phyloP scores from a whole-genome alignment of 2,888 invertebrate species.

The Lasius fuliginosus region DNA sequence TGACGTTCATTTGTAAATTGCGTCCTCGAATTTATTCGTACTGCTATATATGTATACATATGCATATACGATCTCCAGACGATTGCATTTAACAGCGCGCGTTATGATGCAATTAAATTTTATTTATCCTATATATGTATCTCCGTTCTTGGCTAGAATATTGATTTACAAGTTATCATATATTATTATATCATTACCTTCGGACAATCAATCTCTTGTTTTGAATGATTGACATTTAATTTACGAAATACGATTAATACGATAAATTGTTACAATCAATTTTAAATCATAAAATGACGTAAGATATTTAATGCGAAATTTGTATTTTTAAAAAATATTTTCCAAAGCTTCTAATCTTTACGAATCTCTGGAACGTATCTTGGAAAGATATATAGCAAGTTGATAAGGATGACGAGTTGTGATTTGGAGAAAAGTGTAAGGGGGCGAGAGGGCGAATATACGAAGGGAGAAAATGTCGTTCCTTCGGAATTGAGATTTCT shows the following conservation, averaged over 20 bases:
- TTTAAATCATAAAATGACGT: neutral
- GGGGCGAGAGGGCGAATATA: conserved; percentile 36
- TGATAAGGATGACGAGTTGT: conserved; percentile 52
- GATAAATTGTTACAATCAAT: neutral
- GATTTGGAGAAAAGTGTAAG: conserved; percentile 48
- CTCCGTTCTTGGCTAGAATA: neutral
- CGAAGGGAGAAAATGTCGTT: conserved; percentile 30
- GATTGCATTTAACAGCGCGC: conserved; percentile 8
- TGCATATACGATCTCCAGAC: neutral
- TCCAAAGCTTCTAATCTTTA: neutral
- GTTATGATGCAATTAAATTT: neutral
- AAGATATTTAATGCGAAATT: conserved; percentile 4
- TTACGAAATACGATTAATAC: neutral
- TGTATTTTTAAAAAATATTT: neutral
- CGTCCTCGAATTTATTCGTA: conserved; percentile 43
- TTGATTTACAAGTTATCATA: neutral
- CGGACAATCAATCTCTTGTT: neutral
- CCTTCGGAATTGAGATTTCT: conserved; percentile 52
- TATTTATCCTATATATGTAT: neutral
- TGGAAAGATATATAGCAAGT: neutral
- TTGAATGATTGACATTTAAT: neutral
- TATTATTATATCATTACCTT: conserved; percentile 6
- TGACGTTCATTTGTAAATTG: conserved; percentile 71
- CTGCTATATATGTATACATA: neutral
- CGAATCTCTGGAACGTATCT: neutral